Evolutionary conservation across 2,113 vertebrate species (phyloP).

Genomic region (Cinclus cinclus): DNA sequence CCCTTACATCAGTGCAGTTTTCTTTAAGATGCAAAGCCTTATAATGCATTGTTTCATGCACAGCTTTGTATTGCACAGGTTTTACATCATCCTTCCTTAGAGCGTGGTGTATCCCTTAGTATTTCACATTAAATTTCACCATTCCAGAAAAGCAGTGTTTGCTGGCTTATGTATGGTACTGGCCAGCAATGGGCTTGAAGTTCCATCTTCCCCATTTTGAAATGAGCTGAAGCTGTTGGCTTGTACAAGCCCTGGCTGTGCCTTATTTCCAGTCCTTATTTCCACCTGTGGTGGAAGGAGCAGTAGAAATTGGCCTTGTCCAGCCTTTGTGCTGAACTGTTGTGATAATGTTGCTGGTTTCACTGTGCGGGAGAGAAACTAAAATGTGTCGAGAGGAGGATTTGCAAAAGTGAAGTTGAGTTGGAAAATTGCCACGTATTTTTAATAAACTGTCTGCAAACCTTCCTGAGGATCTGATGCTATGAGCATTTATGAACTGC

Average conservation of each 20-base stretch:
- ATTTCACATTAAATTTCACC: neutral
- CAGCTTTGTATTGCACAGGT: neutral
- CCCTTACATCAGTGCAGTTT: neutral
- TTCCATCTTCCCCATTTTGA: neutral
- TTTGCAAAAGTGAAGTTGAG: neutral
- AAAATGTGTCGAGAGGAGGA: neutral
- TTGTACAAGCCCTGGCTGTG: neutral
- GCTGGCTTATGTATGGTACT: fast-evolving
- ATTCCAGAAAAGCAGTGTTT: neutral
- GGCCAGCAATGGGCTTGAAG: neutral
- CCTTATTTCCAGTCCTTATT: neutral
- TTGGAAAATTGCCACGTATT: neutral
- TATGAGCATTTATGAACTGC: neutral
- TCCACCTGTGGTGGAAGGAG: fast-evolving
- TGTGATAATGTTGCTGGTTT: neutral
- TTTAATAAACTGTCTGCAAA: neutral
- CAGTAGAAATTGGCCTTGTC: neutral
- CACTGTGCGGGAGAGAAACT: neutral
- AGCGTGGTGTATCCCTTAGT: neutral
- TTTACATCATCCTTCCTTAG: neutral
- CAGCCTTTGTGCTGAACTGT: neutral
- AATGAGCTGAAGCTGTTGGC: neutral
- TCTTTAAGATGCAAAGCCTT: neutral
- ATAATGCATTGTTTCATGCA: fast-evolving
- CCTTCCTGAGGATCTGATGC: neutral